These are phyloP conservation scores for Aldabrachelys gigantea DNA, from an alignment of 2,113 vertebrate species.

Conservation along the genomic window DNA sequence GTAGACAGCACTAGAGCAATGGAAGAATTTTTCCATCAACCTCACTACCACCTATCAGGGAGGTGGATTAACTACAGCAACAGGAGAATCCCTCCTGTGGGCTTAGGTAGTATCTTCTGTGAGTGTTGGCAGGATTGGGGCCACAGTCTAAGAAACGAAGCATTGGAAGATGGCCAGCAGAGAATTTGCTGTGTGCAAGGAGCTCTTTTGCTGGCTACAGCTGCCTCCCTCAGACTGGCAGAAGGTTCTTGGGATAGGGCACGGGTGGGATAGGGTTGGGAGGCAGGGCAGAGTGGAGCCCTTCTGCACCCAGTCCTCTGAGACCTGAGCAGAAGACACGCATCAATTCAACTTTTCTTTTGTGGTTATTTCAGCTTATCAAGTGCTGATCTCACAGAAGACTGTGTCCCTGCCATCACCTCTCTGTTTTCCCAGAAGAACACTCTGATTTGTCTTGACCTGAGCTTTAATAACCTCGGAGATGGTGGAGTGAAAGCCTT, in stretches of 20 bases:
- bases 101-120: neutral
- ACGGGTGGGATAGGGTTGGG: fast-evolving
- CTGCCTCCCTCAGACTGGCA: too few species aligned
- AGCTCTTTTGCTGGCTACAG: neutral
- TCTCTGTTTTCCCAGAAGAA: neutral
- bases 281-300: neutral
- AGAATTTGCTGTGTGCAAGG: too few species aligned
- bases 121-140: neutral
- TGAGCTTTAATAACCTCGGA: neutral
- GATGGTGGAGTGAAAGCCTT: neutral
- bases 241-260: neutral
- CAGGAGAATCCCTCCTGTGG: neutral
- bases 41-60: neutral
- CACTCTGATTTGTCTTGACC: neutral
- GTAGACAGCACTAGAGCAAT: neutral
- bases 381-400: neutral
- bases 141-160: neutral
- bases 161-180: neutral
- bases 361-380: neutral
- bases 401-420: neutral
- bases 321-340: neutral
- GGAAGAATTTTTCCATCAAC: neutral
- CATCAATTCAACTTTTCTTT: neutral
- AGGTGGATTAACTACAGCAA: neutral
- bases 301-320: neutral